These are phyloP conservation scores for Epinephelus fuscoguttatus DNA, from an alignment of 2,113 vertebrate genomes.

Conservation along the genomic window DNA sequence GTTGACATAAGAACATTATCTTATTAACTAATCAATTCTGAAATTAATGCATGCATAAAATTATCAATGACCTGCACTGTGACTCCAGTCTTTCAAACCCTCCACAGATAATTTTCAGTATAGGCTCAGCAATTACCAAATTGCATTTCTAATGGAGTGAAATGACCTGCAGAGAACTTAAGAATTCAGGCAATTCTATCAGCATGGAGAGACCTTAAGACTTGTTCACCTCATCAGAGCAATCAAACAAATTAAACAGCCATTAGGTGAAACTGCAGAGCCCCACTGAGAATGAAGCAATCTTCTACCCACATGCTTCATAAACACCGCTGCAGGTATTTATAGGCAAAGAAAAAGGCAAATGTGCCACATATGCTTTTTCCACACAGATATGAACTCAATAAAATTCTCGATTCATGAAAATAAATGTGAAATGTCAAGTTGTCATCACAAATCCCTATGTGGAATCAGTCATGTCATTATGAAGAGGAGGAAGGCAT, in stretches of 20 bases:
- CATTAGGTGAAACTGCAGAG: constrained; percentile 40
- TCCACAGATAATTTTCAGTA: not conserved
- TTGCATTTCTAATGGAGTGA: constrained; percentile 19
- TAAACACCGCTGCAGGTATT: constrained; percentile 21
- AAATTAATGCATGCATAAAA: not conserved
- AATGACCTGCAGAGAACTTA: constrained; percentile 29
- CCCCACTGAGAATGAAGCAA: constrained; percentile 29
- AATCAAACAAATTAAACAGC: constrained; percentile 71
- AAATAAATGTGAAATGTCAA: constrained; percentile 43
- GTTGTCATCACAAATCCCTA: constrained; percentile 22
- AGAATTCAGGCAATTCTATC: constrained; percentile 14
- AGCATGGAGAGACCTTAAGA: constrained; percentile 36
- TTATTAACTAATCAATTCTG: not conserved
- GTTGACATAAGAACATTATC: not conserved
- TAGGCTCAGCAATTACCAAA: constrained; percentile 9
- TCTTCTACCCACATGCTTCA: constrained; percentile 20
- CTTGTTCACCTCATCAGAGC: constrained; percentile 38
- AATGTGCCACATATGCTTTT: constrained; percentile 1
- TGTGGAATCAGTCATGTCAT: constrained; percentile 20
- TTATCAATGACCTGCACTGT: not conserved
- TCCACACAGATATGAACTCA: not conserved
- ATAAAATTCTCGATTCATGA: constrained; percentile 2
- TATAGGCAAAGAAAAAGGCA: not conserved
- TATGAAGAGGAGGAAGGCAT: constrained; percentile 4
- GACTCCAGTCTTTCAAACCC: not conserved